Evolutionary conservation across 2,113 vertebrate species (phyloP).

Genomic region (Mustelus asterias): DNA sequence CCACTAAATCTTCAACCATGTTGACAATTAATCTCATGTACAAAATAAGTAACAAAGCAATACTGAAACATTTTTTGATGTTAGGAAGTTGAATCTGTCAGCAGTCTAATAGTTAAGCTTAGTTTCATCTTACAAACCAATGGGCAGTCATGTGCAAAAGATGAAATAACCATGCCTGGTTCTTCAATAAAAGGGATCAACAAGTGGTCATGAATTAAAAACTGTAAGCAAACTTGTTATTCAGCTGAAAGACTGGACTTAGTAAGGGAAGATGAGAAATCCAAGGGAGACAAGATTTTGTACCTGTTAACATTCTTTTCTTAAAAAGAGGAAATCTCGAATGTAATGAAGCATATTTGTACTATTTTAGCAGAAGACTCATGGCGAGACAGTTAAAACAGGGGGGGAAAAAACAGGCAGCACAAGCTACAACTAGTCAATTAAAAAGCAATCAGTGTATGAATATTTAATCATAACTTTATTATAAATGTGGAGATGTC

Average conservation of each 20-base stretch:
- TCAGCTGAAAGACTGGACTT: neutral
- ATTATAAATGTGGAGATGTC: neutral
- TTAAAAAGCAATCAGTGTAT: neutral
- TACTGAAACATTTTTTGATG: neutral
- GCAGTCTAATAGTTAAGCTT: neutral
- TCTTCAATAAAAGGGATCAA: neutral
- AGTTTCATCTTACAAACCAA: neutral
- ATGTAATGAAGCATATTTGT: neutral
- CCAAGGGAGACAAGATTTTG: neutral
- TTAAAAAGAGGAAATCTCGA: neutral
- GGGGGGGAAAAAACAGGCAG: neutral
- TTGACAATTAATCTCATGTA: neutral
- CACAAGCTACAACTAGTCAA: neutral
- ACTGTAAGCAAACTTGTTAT: neutral
- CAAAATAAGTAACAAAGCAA: constrained; percentile 3
- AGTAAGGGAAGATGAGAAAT: neutral
- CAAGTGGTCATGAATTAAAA: neutral
- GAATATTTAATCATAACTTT: neutral
- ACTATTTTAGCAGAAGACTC: neutral
- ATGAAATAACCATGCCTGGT: too few relatives aligned
- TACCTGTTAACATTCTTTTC: too few relatives aligned
- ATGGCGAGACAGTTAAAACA: neutral
- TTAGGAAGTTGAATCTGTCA: neutral
- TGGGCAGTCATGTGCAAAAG: neutral
- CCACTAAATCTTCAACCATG: neutral